phyloP scores from a whole-genome alignment of 2,888 invertebrate genomes.

The Gymnosoma rotundatum region DNA sequence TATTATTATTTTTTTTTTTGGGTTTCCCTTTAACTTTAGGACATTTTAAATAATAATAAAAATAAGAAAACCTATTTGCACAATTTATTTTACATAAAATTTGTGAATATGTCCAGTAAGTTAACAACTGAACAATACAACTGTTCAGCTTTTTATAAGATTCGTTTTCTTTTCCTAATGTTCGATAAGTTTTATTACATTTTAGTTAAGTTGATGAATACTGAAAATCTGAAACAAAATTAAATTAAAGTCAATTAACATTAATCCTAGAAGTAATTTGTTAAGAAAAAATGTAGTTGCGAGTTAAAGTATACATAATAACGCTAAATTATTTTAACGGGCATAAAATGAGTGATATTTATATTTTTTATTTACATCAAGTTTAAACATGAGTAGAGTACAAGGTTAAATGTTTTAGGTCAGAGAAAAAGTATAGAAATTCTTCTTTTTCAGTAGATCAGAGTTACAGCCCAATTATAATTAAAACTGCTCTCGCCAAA shows the following conservation, averaged over 20 bases:
- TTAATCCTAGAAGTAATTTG: constrained; percentile 22
- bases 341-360: too few relatives aligned
- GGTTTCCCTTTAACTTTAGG: constrained; percentile 37
- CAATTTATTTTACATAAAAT: not conserved
- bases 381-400: too few relatives aligned
- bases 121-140: too few relatives aligned
- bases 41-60: constrained; percentile 64
- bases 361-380: too few relatives aligned
- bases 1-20: too few relatives aligned
- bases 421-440: too few relatives aligned
- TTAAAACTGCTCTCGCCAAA: too few relatives aligned
- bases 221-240: constrained; percentile 8
- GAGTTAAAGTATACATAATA: not conserved
- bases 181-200: constrained; percentile 37
- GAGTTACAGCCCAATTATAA: too few relatives aligned
- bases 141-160: constrained; percentile 19
- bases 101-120: constrained; percentile 4
- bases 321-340: too few relatives aligned
- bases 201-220: constrained; percentile 8
- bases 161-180: constrained; percentile 19
- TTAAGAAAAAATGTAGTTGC: constrained; percentile 2
- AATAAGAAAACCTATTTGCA: not conserved
- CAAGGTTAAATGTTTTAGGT: too few relatives aligned
- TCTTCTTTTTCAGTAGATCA: too few relatives aligned
- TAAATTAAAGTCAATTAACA: constrained; percentile 49